Conservation (phyloP, 2,113 vertebrate genomes). For the Dromas ardeola region DNA sequence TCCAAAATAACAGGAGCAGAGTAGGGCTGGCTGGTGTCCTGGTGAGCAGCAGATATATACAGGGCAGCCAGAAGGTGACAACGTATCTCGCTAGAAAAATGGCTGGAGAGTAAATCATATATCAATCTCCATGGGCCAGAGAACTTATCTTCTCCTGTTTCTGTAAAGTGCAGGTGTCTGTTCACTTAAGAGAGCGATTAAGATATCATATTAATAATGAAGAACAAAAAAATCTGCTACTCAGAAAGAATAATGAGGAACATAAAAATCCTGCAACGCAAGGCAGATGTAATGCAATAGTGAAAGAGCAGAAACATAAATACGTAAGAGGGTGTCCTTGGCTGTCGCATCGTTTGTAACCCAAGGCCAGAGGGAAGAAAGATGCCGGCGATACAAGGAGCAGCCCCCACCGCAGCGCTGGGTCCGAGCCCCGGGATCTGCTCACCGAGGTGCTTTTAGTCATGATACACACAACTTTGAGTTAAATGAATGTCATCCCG, state of each 20-base stretch:
- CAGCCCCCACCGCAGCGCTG: neutral
- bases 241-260: neutral
- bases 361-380: neutral
- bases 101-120: neutral
- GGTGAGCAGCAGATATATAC: neutral
- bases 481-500: neutral
- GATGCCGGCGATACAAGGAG: rapidly evolving
- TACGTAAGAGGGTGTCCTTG: neutral
- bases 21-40: neutral
- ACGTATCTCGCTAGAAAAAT: neutral
- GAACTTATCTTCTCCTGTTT: neutral
- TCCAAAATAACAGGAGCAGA: constrained; percentile 40
- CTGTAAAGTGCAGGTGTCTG: constrained; percentile 26
- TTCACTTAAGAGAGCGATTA: constrained; percentile 7
- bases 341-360: neutral
- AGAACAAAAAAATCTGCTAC: neutral
- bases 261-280: neutral
- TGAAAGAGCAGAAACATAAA: neutral
- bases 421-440: neutral
- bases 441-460: neutral
- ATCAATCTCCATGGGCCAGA: neutral
- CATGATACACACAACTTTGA: rapidly evolving
- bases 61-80: neutral
- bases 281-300: neutral
- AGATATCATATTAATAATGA: neutral